These are phyloP conservation scores for Latrodectus elegans DNA, from an alignment of 2,888 invertebrate species.

Conservation along the genomic window DNA sequence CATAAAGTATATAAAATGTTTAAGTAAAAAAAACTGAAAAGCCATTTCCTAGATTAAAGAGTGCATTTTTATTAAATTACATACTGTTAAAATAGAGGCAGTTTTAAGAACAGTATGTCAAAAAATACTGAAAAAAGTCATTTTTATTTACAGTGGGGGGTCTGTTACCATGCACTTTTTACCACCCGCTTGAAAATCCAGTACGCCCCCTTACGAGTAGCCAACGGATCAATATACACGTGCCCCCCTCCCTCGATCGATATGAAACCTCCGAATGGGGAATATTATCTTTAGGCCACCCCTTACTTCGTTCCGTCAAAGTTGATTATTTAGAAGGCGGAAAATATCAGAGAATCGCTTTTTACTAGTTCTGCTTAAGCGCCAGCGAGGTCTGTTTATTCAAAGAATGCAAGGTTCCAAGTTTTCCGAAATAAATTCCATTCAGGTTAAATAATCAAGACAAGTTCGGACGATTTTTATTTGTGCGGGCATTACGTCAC, in stretches of 20 bases:
- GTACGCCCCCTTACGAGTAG: conserved; percentile 41
- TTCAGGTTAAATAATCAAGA: not conserved
- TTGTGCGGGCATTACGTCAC: conserved; percentile 4
- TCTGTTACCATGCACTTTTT: conserved; percentile 22
- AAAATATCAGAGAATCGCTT: too few species aligned
- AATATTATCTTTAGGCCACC: conserved; percentile 26
- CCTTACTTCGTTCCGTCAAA: not conserved
- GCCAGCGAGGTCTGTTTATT: too few species aligned
- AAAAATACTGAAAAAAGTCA: not conserved
- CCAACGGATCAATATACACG: conserved; percentile 61
- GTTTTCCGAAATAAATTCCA: not conserved
- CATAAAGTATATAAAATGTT: too few species aligned
- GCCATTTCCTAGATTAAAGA: too few species aligned
- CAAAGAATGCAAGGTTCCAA: too few species aligned
- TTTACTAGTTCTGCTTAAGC: too few species aligned
- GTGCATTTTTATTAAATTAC: too few species aligned
- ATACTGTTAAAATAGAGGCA: too few species aligned
- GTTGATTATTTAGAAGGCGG: not conserved
- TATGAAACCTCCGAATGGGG: conserved; percentile 45
- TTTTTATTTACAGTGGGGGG: conserved; percentile 12
- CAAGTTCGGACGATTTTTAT: conserved; percentile 9
- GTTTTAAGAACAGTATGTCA: too few species aligned
- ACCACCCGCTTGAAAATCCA: conserved; percentile 46
- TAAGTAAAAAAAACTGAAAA: too few species aligned
- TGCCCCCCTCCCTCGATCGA: conserved; percentile 46